Conservation (phyloP, 2,113 vertebrate genomes). For the Acanthochromis polyacanthus region DNA sequence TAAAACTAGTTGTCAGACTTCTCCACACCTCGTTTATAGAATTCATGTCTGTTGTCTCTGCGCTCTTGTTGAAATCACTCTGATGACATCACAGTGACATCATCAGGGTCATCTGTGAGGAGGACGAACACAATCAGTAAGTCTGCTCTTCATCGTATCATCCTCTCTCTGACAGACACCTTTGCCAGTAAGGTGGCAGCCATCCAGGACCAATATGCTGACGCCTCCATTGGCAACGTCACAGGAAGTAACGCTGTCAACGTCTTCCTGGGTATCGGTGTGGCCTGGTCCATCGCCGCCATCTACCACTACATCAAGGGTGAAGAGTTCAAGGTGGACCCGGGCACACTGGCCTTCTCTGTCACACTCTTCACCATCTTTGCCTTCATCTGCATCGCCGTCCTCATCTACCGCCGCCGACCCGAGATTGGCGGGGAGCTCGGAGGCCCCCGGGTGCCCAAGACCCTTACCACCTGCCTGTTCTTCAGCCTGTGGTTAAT, state of each 20-base stretch:
- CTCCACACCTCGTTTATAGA: no score
- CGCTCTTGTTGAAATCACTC: no score
- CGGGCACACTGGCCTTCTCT: conserved; percentile 95
- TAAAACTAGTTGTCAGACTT: no score
- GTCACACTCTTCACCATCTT: conserved; percentile 99
- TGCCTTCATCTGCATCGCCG: conserved; percentile 94
- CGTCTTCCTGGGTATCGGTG: conserved; percentile 96
- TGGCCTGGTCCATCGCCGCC: conserved; percentile 98
- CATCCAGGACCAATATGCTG: conserved; percentile 95
- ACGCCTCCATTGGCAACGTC: conserved; percentile 97
- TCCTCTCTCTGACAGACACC: conserved; percentile 85
- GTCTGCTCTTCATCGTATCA: background rate
- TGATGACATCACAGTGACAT: no score
- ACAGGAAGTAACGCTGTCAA: conserved; percentile 98
- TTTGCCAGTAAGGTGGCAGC: conserved; percentile 98
- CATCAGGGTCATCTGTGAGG: background rate
- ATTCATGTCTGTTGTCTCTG: no score
- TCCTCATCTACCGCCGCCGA: conserved; percentile 95
- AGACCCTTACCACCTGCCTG: conserved; percentile 90
- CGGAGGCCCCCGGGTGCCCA: conserved; percentile 93
- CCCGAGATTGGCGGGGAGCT: conserved; percentile 96
- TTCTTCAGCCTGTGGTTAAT: conserved; percentile 97
- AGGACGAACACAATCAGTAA: background rate
- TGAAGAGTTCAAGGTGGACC: conserved; percentile 89
- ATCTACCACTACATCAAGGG: conserved; percentile 90